These are phyloP conservation scores for Cherax quadricarinatus DNA, from an alignment of 1,140 invertebrate genomes.

Conservation along the genomic window DNA sequence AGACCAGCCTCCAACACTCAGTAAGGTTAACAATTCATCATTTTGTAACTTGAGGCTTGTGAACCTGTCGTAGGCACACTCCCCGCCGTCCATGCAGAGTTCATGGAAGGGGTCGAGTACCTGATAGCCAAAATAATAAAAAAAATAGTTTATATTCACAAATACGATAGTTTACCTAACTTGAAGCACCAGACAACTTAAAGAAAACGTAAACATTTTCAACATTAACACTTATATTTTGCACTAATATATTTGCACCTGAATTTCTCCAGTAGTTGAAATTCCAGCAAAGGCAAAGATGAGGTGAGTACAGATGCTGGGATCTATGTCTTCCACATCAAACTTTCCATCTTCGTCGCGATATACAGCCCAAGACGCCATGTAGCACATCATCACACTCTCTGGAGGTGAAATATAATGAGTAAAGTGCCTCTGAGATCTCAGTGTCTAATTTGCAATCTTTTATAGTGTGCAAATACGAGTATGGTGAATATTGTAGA, in stretches of 20 bases:
- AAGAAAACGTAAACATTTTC: too few species aligned
- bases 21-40: constrained; percentile 75
- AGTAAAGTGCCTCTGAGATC: too few species aligned
- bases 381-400: constrained; percentile 71
- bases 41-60: constrained; percentile 76
- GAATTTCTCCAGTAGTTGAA: constrained; percentile 73
- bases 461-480: too few species aligned
- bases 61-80: constrained; percentile 72
- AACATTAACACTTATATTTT: too few species aligned
- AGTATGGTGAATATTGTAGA: too few species aligned
- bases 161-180: neutral
- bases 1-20: constrained; percentile 77
- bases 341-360: constrained; percentile 61
- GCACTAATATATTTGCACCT: neutral
- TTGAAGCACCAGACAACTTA: neutral
- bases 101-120: constrained; percentile 82
- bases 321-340: constrained; percentile 77
- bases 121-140: neutral
- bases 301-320: constrained; percentile 83
- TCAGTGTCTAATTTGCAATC: too few species aligned
- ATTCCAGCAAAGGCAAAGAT: constrained; percentile 85
- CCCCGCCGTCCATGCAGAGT: constrained; percentile 76
- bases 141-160: neutral
- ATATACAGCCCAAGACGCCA: constrained; percentile 73
- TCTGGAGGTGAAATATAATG: neutral